Evolutionary conservation across 1,140 invertebrate genomes (phyloP).

Genomic region (Papilio glaucus): DNA sequence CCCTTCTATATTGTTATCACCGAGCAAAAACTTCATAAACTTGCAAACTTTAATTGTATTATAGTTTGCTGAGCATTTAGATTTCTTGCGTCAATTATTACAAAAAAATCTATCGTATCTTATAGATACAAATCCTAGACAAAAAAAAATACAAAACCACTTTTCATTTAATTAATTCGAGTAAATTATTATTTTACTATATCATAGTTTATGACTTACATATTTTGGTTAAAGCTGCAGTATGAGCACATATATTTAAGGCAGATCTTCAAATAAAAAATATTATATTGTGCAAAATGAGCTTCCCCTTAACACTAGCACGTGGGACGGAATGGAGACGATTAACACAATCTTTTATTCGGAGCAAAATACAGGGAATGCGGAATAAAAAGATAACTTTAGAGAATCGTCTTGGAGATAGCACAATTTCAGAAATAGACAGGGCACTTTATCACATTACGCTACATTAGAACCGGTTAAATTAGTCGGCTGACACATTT

Average conservation of each 20-base stretch:
- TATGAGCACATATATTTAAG: neutral
- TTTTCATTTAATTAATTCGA: too few species aligned
- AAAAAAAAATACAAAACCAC: too few species aligned
- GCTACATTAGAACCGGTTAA: neutral
- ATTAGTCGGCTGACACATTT: slow-evolving; percentile 7
- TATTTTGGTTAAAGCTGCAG: too few species aligned
- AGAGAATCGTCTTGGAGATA: slow-evolving; percentile 47
- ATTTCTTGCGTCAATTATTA: neutral
- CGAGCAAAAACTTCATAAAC: slow-evolving; percentile 6
- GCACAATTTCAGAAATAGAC: slow-evolving; percentile 39
- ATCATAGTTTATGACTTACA: too few species aligned
- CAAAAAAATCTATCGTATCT: neutral
- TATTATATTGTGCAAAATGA: slow-evolving; percentile 3
- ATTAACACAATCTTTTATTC: slow-evolving; percentile 70
- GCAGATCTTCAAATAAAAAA: neutral
- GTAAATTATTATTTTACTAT: too few species aligned
- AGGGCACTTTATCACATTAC: slow-evolving; percentile 25
- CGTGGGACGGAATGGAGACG: slow-evolving; percentile 64
- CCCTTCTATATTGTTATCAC: slow-evolving; percentile 1
- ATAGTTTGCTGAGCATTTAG: neutral
- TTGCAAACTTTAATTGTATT: slow-evolving; percentile 9
- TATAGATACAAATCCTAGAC: neutral
- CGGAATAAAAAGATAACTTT: slow-evolving; percentile 55
- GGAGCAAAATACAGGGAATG: slow-evolving; percentile 63
- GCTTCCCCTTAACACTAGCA: slow-evolving; percentile 60